These are phyloP conservation scores for Latrodectus hesperus DNA, from an alignment of 2,888 invertebrate genomes.

Conservation along the genomic window DNA sequence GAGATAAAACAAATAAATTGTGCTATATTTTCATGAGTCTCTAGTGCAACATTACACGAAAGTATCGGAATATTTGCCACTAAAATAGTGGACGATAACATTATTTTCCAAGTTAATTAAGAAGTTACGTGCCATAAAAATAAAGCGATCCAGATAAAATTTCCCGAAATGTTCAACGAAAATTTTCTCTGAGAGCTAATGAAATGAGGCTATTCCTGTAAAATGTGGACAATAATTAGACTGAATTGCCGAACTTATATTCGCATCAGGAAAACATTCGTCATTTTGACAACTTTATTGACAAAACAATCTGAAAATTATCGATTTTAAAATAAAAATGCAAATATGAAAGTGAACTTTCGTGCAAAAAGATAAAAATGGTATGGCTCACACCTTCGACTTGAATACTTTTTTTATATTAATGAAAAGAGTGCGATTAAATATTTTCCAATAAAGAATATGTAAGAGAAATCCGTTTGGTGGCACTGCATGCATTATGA, in stretches of 20 bases:
- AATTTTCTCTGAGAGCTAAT: constrained; percentile 6
- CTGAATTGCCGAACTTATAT: constrained; percentile 42
- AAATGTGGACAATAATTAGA: constrained; percentile 33
- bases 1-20: no score
- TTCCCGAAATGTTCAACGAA: neutral
- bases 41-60: neutral
- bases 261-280: constrained; percentile 52
- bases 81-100: neutral
- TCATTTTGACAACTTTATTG: constrained; percentile 61
- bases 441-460: constrained; percentile 40
- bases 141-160: constrained; percentile 12
- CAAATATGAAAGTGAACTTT: constrained; percentile 45
- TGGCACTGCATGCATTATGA: no score
- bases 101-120: constrained; percentile 5
- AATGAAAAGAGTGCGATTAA: constrained; percentile 37
- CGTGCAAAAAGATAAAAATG: constrained; percentile 35
- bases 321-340: constrained; percentile 62
- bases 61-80: neutral
- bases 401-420: constrained; percentile 12
- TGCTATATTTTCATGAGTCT: no score
- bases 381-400: neutral
- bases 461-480: neutral
- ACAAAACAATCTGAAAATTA: constrained; percentile 55
- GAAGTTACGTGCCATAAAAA: constrained; percentile 1
- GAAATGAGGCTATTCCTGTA: constrained; percentile 16